phyloP scores from a whole-genome alignment of 2,113 vertebrate genomes.

The Nesoenas mayeri region DNA sequence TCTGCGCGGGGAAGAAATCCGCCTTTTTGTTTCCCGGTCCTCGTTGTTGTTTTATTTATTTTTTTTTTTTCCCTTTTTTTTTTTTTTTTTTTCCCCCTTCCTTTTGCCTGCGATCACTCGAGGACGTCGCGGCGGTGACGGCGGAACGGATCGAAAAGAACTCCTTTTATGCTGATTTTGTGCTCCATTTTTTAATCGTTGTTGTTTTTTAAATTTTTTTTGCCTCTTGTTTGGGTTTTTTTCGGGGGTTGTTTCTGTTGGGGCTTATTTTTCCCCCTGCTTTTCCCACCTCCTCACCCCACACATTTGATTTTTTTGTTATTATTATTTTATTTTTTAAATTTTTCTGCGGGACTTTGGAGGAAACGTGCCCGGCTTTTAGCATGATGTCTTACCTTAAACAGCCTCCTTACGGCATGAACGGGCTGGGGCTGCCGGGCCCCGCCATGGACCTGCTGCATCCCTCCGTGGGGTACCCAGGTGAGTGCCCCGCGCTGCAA shows the following conservation, averaged over 20 bases:
- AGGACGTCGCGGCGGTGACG: neutral
- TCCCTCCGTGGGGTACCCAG: slow-evolving; percentile 95
- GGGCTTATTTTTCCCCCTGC: neutral
- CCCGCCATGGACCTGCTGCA: slow-evolving; percentile 96
- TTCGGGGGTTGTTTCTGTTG: neutral
- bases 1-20: neutral
- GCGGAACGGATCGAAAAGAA: neutral
- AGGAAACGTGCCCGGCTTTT: slow-evolving; percentile 81
- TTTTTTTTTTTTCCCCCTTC: neutral
- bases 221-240: neutral
- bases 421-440: slow-evolving; percentile 95
- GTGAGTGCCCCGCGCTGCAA: slow-evolving; percentile 67
- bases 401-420: slow-evolving; percentile 98
- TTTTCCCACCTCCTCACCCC: no score
- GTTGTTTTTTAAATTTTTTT: neutral
- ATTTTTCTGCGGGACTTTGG: slow-evolving; percentile 55
- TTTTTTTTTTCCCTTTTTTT: neutral
- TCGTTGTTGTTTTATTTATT: neutral
- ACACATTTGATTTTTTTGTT: neutral
- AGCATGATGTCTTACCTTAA: slow-evolving; percentile 99
- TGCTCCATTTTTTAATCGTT: neutral
- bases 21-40: neutral
- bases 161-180: neutral
- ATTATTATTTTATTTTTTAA: neutral
- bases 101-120: neutral